Evolutionary conservation across 1,140 invertebrate genomes (phyloP), one percentile per base, ranked within the genome.

Genomic region (Cephus cinctus): DNA sequence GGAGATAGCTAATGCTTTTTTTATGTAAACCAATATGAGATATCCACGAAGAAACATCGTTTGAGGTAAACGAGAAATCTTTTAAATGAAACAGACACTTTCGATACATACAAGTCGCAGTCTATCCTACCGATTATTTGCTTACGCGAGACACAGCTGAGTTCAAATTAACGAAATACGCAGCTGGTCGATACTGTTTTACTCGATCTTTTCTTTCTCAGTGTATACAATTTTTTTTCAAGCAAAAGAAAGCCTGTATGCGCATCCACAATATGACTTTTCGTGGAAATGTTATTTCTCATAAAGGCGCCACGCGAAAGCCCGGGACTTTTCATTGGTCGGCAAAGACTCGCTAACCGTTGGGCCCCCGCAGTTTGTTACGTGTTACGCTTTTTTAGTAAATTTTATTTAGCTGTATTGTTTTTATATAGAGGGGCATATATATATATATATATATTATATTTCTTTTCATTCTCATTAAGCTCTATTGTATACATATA

Each of bases 61-160:
- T 47, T 47, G 46, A 47, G 34, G 31, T 52, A 30, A 55, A 49
- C 43, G 38, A 47, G 20, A 47, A 22, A 50, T 39, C 45, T 47
- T 47, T 32, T 41, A 47, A 38, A 30, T 9, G 32, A 38, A 20
- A 35, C 4, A n/a, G 12, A 14, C 32, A 16, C 11, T 16, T 14
- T 11, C n/a, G 18, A 16, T 34, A 14, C 34, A 15, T 23, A 47
- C 23, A 27, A 43, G 23, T 49, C 55, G 16, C 20, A 49, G 15
- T 32, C 30, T 31, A 31, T 23, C 27, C 8, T 15, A 27, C 21
- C 25, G 25, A 27, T 18, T 23, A 34, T 34, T 5, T 12, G 14
- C 8, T 6, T 39, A 12, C 25, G n/a, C 9, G 22, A 25, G 16
- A 15, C 11, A 23, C 23, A 15, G 12, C 21, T 25, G 21, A 23